phyloP scores from a whole-genome alignment of 2,797 vertebrate species.

The Leptodactylus fallax region DNA sequence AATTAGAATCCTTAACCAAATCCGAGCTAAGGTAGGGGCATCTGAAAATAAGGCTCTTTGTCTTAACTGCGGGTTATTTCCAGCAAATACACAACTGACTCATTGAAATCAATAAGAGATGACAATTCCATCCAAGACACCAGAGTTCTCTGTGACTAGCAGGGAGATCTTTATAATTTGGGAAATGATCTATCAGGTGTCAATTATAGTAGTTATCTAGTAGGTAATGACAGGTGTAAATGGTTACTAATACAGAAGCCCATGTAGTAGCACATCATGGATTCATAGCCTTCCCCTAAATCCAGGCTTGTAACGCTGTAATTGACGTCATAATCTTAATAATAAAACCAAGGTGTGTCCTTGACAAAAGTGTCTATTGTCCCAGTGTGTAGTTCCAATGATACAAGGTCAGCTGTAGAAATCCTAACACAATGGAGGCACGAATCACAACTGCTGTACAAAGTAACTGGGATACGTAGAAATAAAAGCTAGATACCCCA shows the following conservation, averaged over 20 bases:
- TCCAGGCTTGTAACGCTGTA: background rate
- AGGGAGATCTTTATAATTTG: background rate
- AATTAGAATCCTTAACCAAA: too few relatives aligned
- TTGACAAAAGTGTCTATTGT: constrained; percentile 27
- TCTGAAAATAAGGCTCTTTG: background rate
- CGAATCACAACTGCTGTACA: background rate
- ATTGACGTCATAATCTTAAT: background rate
- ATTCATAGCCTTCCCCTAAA: background rate
- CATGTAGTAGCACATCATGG: background rate
- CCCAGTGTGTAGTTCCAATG: constrained; percentile 1
- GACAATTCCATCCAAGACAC: background rate
- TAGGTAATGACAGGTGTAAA: background rate
- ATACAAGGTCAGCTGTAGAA: background rate
- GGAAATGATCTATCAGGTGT: background rate
- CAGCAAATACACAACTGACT: background rate
- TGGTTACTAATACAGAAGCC: background rate
- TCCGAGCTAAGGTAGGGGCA: background rate
- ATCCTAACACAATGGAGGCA: background rate
- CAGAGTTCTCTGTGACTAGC: background rate
- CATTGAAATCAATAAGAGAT: background rate
- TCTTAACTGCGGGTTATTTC: background rate
- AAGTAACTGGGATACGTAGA: background rate
- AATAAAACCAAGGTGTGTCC: constrained; percentile 30
- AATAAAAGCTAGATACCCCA: background rate
- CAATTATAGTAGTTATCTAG: background rate